Base-by-base conservation (phyloP, 2,113 vertebrate species). In the Pterocles burchelli region DNA sequence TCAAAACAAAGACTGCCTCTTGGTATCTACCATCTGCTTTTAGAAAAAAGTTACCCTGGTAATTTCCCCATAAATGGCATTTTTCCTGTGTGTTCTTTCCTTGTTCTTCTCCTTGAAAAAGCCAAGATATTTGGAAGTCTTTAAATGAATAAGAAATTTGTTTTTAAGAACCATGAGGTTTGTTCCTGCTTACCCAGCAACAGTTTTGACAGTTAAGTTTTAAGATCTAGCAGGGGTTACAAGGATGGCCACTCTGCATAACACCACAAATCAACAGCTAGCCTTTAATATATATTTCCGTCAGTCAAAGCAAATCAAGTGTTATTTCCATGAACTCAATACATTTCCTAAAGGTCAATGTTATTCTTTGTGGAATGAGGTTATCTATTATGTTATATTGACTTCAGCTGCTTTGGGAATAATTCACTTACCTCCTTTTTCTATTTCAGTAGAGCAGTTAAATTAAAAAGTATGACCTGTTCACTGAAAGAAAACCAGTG, bases 11-110 rank as follows among this genome's bases (percentile, higher is more conserved):
- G 26, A 24, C 61, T 61, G 57, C 33, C 45, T 91, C 52, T 83
- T 16, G n/a, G 28, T 74, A 96, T 65, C 85, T 89, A 82, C 71
- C 61, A 82, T 75, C 71, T 89, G 82, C 74, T 93, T 85, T 43
- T 28, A 75, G n/a, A 21, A 34, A 81, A 74, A 72, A 48, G 67
- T 7, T 41, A 24, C 21, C 41, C 17, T 34, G 24, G 11, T 46
- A 71, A 68, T 95, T 88, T 83, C 58, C 65, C 34, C 41, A 49
- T 25, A 70, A 26, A 13, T 21, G 8, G 4, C 38, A 67, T 21
- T 81, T 46, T 77, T 71, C 45, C 13, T 93, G 36, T 46, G 75
- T 54, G 33, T 34, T 49, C 25, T 92, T 80, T 59, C 33, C 38
- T 82, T 81, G 6, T 33, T 79, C 86, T 41, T 41, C 41, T 41